A percentile compares a stretch with the other conserved stretches of the same genome.
Conservation (phyloP, 2,888 invertebrate species). For the Thereva unica region DNA sequence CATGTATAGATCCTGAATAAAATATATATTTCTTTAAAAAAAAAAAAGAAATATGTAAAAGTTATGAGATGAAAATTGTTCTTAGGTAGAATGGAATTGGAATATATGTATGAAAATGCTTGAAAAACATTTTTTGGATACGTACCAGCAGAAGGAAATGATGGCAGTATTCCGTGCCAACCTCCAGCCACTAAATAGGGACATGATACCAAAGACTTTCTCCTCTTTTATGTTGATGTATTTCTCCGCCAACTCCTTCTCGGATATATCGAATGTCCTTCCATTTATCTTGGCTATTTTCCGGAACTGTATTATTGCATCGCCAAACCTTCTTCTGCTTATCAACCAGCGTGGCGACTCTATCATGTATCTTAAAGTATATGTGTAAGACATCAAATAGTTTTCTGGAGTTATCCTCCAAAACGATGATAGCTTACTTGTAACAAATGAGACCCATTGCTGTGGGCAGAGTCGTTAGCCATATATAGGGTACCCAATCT, state of each 20-base stretch:
- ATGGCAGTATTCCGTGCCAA: conserved; percentile 63
- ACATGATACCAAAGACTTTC: conserved; percentile 61
- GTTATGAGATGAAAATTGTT: background rate
- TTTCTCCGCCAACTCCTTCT: conserved; percentile 58
- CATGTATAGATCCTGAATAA: background rate
- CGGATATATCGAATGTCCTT: conserved; percentile 54
- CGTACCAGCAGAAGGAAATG: conserved; percentile 63
- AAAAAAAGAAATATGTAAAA: background rate
- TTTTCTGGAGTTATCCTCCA: conserved; percentile 8
- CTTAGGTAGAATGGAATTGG: background rate
- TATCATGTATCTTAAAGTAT: conserved; percentile 60
- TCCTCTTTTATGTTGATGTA: conserved; percentile 54
- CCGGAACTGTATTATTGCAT: conserved; percentile 60
- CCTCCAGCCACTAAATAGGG: conserved; percentile 63
- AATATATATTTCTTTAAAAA: background rate
- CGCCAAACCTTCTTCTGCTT: conserved; percentile 60
- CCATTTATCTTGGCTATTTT: conserved; percentile 64
- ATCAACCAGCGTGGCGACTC: conserved; percentile 70
- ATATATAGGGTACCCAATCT: conserved; percentile 60
- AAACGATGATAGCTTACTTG: conserved; percentile 53
- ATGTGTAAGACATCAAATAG: background rate
- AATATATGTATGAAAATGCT: conserved; percentile 9
- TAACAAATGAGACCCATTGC: conserved; percentile 57
- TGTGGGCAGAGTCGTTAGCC: conserved; percentile 60
- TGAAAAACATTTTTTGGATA: conserved; percentile 21